Conservation (phyloP, 2,888 invertebrate species). For the Tetranychus piercei region DNA sequence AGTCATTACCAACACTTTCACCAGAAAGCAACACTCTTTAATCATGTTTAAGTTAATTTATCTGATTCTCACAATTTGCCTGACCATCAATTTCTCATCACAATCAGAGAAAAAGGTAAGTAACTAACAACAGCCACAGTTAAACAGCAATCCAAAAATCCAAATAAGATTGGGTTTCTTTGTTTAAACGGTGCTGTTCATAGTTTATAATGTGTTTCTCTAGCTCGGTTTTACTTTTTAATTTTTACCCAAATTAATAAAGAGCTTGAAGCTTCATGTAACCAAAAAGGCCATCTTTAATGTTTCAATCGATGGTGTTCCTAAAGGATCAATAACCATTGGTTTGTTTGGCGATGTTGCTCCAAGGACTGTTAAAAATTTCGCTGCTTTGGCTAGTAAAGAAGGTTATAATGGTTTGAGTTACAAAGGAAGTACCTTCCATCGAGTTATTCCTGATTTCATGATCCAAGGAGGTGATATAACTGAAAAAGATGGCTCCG, state of each 20-base stretch:
- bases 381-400: neutral
- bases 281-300: constrained; percentile 6
- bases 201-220: neutral
- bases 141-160: neutral
- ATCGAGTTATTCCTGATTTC: neutral
- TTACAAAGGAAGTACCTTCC: constrained; percentile 1
- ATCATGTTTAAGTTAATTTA: neutral
- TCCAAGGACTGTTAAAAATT: constrained; percentile 6
- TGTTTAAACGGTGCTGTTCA: neutral
- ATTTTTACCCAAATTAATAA: neutral
- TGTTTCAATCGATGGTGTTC: neutral
- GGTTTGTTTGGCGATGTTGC: neutral
- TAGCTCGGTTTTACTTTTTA: neutral
- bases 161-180: neutral
- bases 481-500: constrained; percentile 6
- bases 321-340: neutral
- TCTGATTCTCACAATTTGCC: neutral
- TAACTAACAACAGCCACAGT: neutral
- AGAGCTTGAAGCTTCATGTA: neutral
- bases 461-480: constrained; percentile 12
- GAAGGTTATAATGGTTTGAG: neutral
- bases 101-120: neutral
- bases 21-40: neutral
- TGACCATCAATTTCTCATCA: neutral
- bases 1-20: neutral